phyloP scores from a whole-genome alignment of 1,140 invertebrate genomes.

The Bombus superbus region DNA sequence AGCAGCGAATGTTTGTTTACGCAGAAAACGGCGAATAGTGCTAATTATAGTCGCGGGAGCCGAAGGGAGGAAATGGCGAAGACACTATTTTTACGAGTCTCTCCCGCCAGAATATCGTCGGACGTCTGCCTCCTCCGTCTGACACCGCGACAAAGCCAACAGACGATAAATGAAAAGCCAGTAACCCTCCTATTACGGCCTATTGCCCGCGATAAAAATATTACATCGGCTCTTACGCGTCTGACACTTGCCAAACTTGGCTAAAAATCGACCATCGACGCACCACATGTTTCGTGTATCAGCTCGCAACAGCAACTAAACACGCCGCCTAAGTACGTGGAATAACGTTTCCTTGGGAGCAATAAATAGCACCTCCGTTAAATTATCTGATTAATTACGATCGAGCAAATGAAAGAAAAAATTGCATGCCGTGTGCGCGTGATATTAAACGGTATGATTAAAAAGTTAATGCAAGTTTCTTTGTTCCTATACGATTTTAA shows the following conservation, averaged over 20 bases:
- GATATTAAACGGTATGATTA: neutral
- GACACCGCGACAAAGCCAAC: constrained; percentile 41
- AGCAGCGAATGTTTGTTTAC: constrained; percentile 71
- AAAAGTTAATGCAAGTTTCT: neutral
- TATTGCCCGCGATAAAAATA: neutral
- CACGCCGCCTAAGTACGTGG: neutral
- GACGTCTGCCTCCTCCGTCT: constrained; percentile 68
- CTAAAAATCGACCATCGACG: neutral
- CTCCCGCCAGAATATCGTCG: constrained; percentile 73
- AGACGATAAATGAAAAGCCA: neutral
- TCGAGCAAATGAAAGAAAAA: neutral
- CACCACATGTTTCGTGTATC: too few relatives aligned
- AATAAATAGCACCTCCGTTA: neutral
- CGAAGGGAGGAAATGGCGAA: constrained; percentile 75
- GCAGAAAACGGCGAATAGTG: constrained; percentile 74
- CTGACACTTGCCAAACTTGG: neutral
- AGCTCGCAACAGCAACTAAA: neutral
- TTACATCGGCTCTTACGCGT: neutral
- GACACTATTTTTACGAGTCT: constrained; percentile 76
- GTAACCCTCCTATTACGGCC: neutral
- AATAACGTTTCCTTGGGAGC: neutral
- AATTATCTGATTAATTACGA: neutral
- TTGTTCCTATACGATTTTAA: neutral
- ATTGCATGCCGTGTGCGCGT: neutral
- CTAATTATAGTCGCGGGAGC: constrained; percentile 76